These are phyloP conservation scores for Phasia obesa DNA, from an alignment of 2,888 invertebrate genomes.

Conservation along the genomic window DNA sequence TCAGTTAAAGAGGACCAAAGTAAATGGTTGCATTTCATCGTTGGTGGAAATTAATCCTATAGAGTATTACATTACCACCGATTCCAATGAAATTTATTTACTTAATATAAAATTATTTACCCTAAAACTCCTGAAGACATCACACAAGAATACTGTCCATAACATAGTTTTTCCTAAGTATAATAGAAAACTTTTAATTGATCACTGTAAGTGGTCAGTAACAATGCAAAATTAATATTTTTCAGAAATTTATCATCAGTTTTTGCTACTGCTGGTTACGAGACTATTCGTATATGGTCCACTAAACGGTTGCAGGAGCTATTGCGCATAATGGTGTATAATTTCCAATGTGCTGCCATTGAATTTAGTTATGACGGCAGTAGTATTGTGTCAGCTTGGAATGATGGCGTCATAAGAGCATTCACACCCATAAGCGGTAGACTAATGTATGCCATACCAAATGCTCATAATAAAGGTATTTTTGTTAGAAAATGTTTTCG, in stretches of 20 bases:
- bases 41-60: conserved; percentile 85
- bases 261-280: conserved; percentile 93
- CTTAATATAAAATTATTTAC: conserved; percentile 87
- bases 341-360: conserved; percentile 91
- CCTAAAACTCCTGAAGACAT: conserved; percentile 89
- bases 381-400: conserved; percentile 92
- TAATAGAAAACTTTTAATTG: neutral
- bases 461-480: conserved; percentile 94
- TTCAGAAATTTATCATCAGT: conserved; percentile 90
- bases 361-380: conserved; percentile 91
- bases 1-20: conserved; percentile 84
- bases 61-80: conserved; percentile 89
- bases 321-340: conserved; percentile 92
- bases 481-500: neutral
- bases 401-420: conserved; percentile 91
- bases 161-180: conserved; percentile 92
- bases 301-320: conserved; percentile 89
- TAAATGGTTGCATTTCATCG: conserved; percentile 89
- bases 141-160: conserved; percentile 91
- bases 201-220: neutral
- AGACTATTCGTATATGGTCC: conserved; percentile 94
- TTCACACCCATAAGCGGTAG: conserved; percentile 92
- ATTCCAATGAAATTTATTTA: conserved; percentile 90
- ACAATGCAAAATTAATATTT: neutral
- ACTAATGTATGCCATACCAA: conserved; percentile 90